Conservation (phyloP, 92 coral and sea anemone genomes). For the Parazoanthus swiftii region DNA sequence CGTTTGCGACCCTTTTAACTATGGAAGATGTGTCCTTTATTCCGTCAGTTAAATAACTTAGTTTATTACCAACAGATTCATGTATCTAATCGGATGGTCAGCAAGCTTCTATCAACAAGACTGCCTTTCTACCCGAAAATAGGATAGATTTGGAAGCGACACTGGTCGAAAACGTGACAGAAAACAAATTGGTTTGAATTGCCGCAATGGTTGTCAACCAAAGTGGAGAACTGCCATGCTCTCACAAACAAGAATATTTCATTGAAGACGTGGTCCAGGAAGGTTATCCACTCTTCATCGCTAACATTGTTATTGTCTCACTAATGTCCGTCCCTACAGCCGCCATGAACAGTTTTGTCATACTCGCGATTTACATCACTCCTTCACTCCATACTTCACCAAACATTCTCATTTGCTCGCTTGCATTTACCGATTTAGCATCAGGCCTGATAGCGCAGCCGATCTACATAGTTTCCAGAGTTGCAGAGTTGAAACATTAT, state of each 20-base stretch:
- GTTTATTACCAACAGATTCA: background rate
- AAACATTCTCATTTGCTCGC: slow-evolving; percentile 34
- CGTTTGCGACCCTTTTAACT: no score
- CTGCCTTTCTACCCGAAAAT: background rate
- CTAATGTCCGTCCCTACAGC: slow-evolving; percentile 24
- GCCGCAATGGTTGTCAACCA: slow-evolving; percentile 3
- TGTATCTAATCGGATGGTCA: background rate
- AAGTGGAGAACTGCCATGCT: slow-evolving; percentile 2
- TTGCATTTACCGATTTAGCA: slow-evolving; percentile 38
- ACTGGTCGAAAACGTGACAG: background rate
- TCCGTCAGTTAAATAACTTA: no score
- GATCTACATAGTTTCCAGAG: slow-evolving; percentile 24
- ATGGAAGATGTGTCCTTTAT: no score
- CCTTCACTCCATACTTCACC: slow-evolving; percentile 39
- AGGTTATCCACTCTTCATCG: background rate
- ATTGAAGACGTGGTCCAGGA: slow-evolving; percentile 16
- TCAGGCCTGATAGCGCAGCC: slow-evolving; percentile 43
- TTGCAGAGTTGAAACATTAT: slow-evolving; percentile 28
- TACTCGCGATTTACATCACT: slow-evolving; percentile 24
- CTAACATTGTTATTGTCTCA: slow-evolving; percentile 24
- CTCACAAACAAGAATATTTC: slow-evolving; percentile 26
- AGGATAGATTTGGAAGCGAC: background rate
- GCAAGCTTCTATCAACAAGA: background rate
- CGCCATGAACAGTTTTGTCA: slow-evolving; percentile 11
- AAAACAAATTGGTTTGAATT: background rate